Evolutionary conservation across 23 tunicate genomes (phyloP).

Genomic region (Ascidia mentula): DNA sequence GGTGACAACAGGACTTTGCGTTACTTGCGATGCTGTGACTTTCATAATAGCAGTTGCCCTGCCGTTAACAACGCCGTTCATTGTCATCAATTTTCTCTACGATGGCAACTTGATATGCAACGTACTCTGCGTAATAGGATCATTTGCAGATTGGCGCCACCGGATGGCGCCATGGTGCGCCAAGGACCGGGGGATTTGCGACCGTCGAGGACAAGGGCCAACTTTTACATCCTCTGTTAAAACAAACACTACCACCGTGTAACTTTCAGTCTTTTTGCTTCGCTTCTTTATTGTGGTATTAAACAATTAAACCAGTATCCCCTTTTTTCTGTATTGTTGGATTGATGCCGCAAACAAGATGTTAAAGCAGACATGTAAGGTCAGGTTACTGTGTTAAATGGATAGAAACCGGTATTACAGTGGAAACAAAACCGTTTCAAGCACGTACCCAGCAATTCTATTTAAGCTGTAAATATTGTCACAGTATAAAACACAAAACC

Average conservation of each 20-base stretch:
- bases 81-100: slow-evolving; percentile 52
- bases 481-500: too few species aligned
- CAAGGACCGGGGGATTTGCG: neutral
- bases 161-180: slow-evolving; percentile 64
- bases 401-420: too few species aligned
- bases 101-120: slow-evolving; percentile 78
- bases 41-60: slow-evolving; percentile 55
- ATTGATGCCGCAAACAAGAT: too few species aligned
- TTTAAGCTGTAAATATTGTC: too few species aligned
- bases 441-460: too few species aligned
- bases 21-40: slow-evolving; percentile 64
- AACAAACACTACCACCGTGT: neutral
- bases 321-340: too few species aligned
- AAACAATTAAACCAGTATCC: too few species aligned
- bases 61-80: slow-evolving; percentile 35
- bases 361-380: too few species aligned
- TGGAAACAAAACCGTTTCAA: too few species aligned
- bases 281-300: too few species aligned
- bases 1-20: slow-evolving; percentile 64
- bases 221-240: neutral
- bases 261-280: neutral
- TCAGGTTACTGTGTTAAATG: too few species aligned
- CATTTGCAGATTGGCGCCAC: slow-evolving; percentile 82
- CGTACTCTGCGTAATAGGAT: slow-evolving; percentile 70
- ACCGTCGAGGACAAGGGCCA: neutral